Conservation (phyloP, 2,113 vertebrate genomes). For the Scopus umbretta region DNA sequence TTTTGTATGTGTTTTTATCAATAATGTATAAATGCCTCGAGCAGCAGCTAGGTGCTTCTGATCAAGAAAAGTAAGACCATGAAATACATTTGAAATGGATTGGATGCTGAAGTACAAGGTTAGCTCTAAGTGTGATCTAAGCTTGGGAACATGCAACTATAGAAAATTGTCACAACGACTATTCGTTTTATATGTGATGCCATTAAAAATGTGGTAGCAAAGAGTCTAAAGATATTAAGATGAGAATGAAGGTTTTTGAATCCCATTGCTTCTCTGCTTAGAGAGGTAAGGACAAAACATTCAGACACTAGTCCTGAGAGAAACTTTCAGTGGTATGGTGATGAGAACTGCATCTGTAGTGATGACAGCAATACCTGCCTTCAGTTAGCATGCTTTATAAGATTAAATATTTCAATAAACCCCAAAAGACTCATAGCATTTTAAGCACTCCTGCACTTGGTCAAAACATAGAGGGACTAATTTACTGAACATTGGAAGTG, state of each 20-base stretch:
- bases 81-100: not conserved
- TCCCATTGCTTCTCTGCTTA: not conserved
- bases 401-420: not conserved
- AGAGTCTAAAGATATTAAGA: not conserved
- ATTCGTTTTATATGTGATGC: not conserved
- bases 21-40: slow-evolving; percentile 29
- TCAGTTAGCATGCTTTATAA: not conserved
- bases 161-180: not conserved
- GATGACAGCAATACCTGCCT: not conserved
- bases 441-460: not conserved
- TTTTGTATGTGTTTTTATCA: slow-evolving; percentile 21
- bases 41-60: not conserved
- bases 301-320: not conserved
- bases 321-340: not conserved
- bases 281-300: not conserved
- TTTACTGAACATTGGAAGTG: not conserved
- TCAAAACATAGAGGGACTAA: not conserved
- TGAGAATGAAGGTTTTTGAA: not conserved
- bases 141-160: not conserved
- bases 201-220: not conserved
- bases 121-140: not conserved
- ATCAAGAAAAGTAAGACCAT: slow-evolving; percentile 9
- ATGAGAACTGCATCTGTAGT: not conserved
- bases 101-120: not conserved
- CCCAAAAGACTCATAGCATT: not conserved